phyloP scores from a whole-genome alignment of 2,888 invertebrate genomes.

The Diadegma fenestrale region DNA sequence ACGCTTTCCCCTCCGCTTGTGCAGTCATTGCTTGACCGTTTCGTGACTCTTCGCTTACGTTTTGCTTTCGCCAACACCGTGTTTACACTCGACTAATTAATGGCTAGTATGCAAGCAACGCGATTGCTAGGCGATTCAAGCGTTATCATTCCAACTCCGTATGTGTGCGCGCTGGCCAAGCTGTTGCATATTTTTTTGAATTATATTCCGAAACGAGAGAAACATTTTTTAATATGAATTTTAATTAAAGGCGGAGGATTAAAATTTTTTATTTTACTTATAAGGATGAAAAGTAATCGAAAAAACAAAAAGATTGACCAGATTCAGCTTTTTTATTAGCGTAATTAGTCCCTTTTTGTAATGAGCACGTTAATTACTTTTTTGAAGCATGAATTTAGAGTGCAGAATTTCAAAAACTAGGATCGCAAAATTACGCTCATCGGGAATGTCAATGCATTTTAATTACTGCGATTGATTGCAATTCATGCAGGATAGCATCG shows the following conservation, averaged over 20 bases:
- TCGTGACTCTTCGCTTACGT: conserved; percentile 54
- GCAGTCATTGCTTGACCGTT: conserved; percentile 44
- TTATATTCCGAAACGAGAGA: neutral
- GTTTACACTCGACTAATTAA: conserved; percentile 39
- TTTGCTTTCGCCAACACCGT: conserved; percentile 43
- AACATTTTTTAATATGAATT: neutral
- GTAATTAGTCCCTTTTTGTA: neutral
- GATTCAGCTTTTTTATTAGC: neutral
- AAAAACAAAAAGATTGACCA: neutral
- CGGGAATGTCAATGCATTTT: too few relatives aligned
- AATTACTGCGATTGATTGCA: too few relatives aligned
- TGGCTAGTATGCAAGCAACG: conserved; percentile 12
- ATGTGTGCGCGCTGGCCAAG: neutral
- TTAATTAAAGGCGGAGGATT: neutral
- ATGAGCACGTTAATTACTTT: neutral
- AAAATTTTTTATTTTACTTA: neutral
- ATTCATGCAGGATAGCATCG: too few relatives aligned
- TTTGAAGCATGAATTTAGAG: too few relatives aligned
- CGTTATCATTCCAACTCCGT: conserved; percentile 27
- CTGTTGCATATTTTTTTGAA: neutral
- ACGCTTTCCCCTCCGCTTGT: conserved; percentile 14
- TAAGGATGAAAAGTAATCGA: neutral
- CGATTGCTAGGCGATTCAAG: conserved; percentile 17
- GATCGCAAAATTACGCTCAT: too few relatives aligned
- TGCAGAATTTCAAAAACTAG: too few relatives aligned